phyloP scores from a whole-genome alignment of 2,888 invertebrate species.

The Orthosia gothica region DNA sequence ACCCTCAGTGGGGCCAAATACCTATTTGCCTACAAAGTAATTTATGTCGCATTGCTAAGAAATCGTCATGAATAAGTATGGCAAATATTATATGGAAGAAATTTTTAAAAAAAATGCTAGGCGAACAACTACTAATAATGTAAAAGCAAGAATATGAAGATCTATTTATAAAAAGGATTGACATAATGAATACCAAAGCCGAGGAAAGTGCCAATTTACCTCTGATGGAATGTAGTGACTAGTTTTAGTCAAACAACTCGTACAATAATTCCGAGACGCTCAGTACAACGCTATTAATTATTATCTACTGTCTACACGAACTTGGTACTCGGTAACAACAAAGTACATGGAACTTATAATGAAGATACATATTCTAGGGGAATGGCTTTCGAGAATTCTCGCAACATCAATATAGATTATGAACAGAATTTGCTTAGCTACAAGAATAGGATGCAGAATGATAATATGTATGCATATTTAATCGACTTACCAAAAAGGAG shows the following conservation, averaged over 20 bases:
- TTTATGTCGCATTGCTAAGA: not conserved
- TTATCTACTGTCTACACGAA: slow-evolving; percentile 27
- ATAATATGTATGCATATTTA: not conserved
- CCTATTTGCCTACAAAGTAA: slow-evolving; percentile 1
- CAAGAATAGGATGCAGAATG: not conserved
- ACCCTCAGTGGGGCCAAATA: slow-evolving; percentile 9
- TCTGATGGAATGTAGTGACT: slow-evolving; percentile 15
- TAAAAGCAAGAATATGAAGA: slow-evolving; percentile 27
- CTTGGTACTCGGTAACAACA: slow-evolving; percentile 14
- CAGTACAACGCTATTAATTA: slow-evolving; percentile 36
- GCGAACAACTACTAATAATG: slow-evolving; percentile 3
- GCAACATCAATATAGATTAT: not conserved
- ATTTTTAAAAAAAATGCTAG: not conserved
- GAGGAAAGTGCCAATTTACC: slow-evolving; percentile 54
- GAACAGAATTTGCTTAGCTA: not conserved
- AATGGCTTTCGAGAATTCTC: slow-evolving; percentile 6
- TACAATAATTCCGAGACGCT: slow-evolving; percentile 22
- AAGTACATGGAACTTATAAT: slow-evolving; percentile 17
- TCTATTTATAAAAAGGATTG: slow-evolving; percentile 42
- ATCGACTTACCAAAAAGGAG: too few relatives aligned
- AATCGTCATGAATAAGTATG: not conserved
- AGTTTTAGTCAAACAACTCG: slow-evolving; percentile 26
- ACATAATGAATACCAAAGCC: slow-evolving; percentile 33
- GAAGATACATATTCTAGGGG: slow-evolving; percentile 5
- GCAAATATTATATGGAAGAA: not conserved